A percentile compares a stretch with the other conserved stretches of the same genome.
Evolutionary conservation across 1,140 invertebrate species (phyloP).

Genomic region (Philopotamus ludificatus): DNA sequence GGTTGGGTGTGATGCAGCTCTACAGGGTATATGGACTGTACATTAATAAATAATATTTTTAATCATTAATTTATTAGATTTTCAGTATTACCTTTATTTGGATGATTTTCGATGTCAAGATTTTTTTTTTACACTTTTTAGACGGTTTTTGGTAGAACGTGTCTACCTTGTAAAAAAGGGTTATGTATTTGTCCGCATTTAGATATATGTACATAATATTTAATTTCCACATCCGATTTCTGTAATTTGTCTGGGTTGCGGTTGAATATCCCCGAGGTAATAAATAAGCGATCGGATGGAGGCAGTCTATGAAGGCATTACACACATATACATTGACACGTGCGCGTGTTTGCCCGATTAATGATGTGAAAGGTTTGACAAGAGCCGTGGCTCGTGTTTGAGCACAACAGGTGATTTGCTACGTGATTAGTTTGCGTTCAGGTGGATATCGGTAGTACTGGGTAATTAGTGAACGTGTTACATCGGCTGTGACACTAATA

Average conservation of each 20-base stretch:
- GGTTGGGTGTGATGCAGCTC: too few species aligned
- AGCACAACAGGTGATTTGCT: slow-evolving; percentile 27
- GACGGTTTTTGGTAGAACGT: too few species aligned
- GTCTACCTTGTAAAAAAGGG: too few species aligned
- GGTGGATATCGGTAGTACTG: slow-evolving; percentile 23
- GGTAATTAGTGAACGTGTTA: slow-evolving; percentile 7
- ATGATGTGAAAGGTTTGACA: slow-evolving; percentile 30
- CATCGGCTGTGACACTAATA: neutral
- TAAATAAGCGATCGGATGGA: slow-evolving; percentile 1
- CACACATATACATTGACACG: neutral
- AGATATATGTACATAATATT: too few species aligned
- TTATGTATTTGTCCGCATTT: too few species aligned
- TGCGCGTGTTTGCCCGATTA: slow-evolving; percentile 14
- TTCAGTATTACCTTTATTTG: too few species aligned
- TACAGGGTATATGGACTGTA: too few species aligned
- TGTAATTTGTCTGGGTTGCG: neutral
- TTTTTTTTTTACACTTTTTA: too few species aligned
- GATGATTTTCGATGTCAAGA: too few species aligned
- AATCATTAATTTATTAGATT: too few species aligned
- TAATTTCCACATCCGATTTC: neutral
- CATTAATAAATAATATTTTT: too few species aligned
- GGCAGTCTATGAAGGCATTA: neutral
- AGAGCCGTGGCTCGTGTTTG: slow-evolving; percentile 15
- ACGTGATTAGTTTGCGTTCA: slow-evolving; percentile 26
- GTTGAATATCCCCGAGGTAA: neutral